Evolutionary conservation across 2,888 invertebrate genomes (phyloP).

Genomic region (Eupithecia tripunctaria): DNA sequence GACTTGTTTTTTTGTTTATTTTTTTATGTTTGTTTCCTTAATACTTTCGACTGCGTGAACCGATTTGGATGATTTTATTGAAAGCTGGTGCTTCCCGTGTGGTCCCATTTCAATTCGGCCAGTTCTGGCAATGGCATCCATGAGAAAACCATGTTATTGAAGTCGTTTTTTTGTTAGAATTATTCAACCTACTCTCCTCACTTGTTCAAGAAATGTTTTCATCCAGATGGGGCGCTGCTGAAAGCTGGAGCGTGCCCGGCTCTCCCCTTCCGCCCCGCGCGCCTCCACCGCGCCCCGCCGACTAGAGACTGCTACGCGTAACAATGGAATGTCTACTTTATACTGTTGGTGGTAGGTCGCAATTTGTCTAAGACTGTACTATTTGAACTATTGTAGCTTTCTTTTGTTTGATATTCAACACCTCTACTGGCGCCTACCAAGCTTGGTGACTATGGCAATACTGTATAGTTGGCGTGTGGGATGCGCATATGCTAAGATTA

Average conservation of each 20-base stretch:
- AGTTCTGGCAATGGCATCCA: no score
- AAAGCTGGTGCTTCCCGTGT: no score
- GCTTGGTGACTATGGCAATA: not conserved
- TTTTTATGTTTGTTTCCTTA: no score
- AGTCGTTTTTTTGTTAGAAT: no score
- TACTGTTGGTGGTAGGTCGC: no score
- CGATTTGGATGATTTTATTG: no score
- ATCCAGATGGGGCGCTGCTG: constrained; percentile 70
- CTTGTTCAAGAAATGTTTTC: constrained; percentile 5
- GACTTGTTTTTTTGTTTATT: no score
- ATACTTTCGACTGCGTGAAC: no score
- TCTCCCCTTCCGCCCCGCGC: constrained; percentile 81
- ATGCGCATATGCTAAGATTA: not conserved
- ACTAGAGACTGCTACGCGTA: constrained; percentile 57
- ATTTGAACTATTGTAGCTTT: not conserved
- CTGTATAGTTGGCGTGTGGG: not conserved
- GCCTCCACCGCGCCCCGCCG: constrained; percentile 74
- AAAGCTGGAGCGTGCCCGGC: constrained; percentile 82
- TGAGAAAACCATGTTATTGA: no score
- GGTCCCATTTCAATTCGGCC: no score
- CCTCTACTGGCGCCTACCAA: not conserved
- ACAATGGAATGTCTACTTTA: not conserved
- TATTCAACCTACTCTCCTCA: not conserved
- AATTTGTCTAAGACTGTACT: not conserved
- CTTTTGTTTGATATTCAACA: not conserved